phyloP scores from a whole-genome alignment of 1,140 invertebrate genomes.

The Tetramorium alpestre region DNA sequence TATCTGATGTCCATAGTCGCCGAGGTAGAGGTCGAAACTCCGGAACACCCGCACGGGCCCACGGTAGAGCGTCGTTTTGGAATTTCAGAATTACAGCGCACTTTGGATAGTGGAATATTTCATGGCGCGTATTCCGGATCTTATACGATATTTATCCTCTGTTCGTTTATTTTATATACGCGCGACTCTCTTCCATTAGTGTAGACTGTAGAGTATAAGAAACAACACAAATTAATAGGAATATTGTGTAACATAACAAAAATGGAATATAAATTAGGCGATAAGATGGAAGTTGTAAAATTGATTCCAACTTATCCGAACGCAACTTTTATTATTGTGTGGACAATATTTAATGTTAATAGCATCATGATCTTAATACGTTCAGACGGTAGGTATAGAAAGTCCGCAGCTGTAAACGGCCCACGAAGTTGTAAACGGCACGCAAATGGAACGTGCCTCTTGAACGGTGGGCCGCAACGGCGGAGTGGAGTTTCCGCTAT shows the following conservation, averaged over 20 bases:
- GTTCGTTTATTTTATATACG: neutral
- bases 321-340: neutral
- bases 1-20: constrained; percentile 60
- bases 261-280: neutral
- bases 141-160: neutral
- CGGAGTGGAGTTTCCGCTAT: constrained; percentile 55
- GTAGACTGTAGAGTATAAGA: neutral
- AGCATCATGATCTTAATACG: neutral
- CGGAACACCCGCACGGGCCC: neutral
- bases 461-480: constrained; percentile 52
- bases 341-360: neutral
- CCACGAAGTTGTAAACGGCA: constrained; percentile 68
- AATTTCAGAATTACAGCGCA: neutral
- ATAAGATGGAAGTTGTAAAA: neutral
- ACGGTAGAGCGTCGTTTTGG: neutral
- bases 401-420: constrained; percentile 48
- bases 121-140: neutral
- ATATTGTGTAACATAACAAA: neutral
- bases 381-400: neutral
- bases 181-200: neutral
- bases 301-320: neutral
- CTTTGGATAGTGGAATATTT: neutral
- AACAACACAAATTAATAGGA: neutral
- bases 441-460: constrained; percentile 72
- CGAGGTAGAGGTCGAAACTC: constrained; percentile 25